These are phyloP conservation scores for Cacoxenus indagator DNA, from an alignment of 2,888 invertebrate genomes.

Conservation along the genomic window DNA sequence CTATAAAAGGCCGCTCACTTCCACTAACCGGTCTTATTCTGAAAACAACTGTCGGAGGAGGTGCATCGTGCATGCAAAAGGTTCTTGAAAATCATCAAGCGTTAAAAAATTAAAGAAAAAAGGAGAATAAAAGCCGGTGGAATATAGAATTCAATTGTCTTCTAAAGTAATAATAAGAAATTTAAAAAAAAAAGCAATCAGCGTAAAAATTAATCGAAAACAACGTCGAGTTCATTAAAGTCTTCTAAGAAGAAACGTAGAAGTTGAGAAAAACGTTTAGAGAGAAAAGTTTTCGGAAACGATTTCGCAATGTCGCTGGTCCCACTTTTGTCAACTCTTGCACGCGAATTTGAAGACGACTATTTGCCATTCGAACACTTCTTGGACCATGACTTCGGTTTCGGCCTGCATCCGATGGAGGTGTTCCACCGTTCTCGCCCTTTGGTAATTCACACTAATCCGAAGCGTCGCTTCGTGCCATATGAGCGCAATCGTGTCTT, in stretches of 20 bases:
- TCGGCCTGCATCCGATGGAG: conserved; percentile 57
- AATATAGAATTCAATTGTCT: too few relatives aligned
- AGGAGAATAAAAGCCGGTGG: conserved; percentile 24
- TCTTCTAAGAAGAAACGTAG: neutral
- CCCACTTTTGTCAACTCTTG: conserved; percentile 45
- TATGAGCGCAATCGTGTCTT: conserved; percentile 60
- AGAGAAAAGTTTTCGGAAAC: neutral
- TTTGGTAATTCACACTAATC: conserved; percentile 40
- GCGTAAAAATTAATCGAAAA: neutral
- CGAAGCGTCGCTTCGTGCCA: conserved; percentile 42
- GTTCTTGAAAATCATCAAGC: too few relatives aligned
- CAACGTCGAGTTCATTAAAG: too few relatives aligned
- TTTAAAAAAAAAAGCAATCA: conserved; percentile 10
- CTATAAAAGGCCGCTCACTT: too few relatives aligned
- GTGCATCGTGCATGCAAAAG: too few relatives aligned
- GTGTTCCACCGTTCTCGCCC: conserved; percentile 58
- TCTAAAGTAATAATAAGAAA: too few relatives aligned
- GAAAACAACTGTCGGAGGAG: too few relatives aligned
- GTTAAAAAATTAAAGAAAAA: too few relatives aligned
- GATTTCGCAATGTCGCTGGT: conserved; percentile 46
- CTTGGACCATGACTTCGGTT: conserved; percentile 54
- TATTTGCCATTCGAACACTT: conserved; percentile 43
- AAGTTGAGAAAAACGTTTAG: neutral
- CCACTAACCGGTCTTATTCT: too few relatives aligned
- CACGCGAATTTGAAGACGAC: conserved; percentile 46